phyloP scores from a whole-genome alignment of 2,113 vertebrate species.

The Cathartes aura region DNA sequence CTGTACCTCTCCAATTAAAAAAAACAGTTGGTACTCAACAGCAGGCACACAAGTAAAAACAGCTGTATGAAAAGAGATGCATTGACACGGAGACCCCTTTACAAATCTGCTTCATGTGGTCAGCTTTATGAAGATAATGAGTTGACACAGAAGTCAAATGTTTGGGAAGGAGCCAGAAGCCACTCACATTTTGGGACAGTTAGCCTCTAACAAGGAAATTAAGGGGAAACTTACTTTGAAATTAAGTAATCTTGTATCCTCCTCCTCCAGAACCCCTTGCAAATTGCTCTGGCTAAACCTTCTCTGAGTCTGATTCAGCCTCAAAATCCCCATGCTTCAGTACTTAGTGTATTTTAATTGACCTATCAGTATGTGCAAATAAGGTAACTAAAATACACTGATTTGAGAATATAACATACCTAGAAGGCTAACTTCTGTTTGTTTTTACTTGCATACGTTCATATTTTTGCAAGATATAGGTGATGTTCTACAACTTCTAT shows the following conservation, averaged over 20 bases:
- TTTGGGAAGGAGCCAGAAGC: background rate
- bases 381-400: background rate
- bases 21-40: background rate
- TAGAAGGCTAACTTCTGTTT: background rate
- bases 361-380: fast-evolving
- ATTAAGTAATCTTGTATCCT: background rate
- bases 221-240: background rate
- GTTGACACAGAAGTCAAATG: background rate
- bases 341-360: background rate
- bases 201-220: background rate
- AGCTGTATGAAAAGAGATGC: background rate
- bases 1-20: background rate
- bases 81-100: background rate
- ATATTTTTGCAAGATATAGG: background rate
- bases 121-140: background rate
- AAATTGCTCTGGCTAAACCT: background rate
- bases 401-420: background rate
- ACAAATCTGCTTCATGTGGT: background rate
- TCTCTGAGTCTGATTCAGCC: background rate
- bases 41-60: background rate
- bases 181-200: background rate
- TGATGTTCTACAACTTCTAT: background rate
- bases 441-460: background rate
- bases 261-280: background rate
- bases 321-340: background rate